phyloP scores from a whole-genome alignment of 2,797 vertebrate species.

The Falco columbarius region DNA sequence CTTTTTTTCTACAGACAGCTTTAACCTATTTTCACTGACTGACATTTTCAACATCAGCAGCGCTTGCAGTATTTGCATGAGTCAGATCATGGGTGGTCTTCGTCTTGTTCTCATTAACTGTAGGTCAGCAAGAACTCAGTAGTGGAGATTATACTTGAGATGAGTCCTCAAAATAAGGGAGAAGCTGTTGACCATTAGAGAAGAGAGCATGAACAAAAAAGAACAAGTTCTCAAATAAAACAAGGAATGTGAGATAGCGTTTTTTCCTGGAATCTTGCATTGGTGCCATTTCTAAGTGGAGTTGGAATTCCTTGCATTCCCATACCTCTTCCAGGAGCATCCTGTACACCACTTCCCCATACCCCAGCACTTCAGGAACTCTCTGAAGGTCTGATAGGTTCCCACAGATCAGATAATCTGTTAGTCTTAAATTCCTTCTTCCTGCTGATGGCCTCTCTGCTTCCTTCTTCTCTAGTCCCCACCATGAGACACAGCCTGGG shows the following conservation, averaged over 20 bases:
- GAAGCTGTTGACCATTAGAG: background rate
- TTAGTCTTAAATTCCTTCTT: background rate
- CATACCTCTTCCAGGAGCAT: background rate
- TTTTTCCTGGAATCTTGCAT: background rate
- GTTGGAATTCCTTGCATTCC: background rate
- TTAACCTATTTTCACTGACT: slow-evolving; percentile 6
- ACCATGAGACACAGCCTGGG: background rate
- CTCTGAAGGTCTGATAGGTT: background rate
- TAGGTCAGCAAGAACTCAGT: background rate
- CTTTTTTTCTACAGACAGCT: background rate
- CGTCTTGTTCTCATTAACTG: slow-evolving; percentile 17
- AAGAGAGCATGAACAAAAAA: background rate
- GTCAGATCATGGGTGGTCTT: slow-evolving; percentile 21
- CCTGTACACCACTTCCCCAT: background rate
- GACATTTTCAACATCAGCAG: background rate
- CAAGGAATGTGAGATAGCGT: background rate
- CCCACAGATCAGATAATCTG: background rate
- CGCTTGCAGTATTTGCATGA: background rate
- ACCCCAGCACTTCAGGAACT: background rate
- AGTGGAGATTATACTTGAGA: background rate
- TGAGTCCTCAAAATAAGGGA: background rate
- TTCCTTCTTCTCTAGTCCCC: background rate
- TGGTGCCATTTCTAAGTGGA: background rate
- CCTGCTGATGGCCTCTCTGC: background rate
- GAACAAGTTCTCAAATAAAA: background rate